phyloP scores from a whole-genome alignment of 1,140 invertebrate species.

The Hylaeus anthracinus region DNA sequence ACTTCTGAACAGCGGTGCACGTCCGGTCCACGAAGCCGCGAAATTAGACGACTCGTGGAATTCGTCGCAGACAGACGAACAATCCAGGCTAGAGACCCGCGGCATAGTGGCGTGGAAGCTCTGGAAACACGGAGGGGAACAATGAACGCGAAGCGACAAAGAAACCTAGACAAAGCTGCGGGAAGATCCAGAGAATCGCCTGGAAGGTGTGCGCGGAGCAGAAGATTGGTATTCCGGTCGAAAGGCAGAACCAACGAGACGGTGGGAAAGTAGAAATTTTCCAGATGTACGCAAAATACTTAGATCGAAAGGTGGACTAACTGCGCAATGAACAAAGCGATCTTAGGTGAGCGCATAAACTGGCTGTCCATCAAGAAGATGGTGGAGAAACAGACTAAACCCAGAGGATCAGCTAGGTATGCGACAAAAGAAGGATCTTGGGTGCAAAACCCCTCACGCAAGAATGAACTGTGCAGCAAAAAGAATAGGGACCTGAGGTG shows the following conservation, averaged over 20 bases:
- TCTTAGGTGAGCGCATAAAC: too few species aligned
- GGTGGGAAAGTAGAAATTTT: neutral
- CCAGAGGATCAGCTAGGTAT: too few species aligned
- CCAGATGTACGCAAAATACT: too few species aligned
- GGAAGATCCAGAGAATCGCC: neutral
- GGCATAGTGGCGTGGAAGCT: neutral
- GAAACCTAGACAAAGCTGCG: slow-evolving; percentile 29
- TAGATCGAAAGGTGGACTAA: too few species aligned
- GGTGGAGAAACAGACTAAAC: too few species aligned
- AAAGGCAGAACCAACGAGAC: neutral
- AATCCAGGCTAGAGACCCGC: slow-evolving; percentile 3
- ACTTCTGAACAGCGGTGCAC: too few species aligned
- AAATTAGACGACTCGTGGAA: slow-evolving; percentile 34
- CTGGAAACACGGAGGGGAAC: slow-evolving; percentile 6
- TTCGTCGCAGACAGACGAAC: slow-evolving; percentile 23
- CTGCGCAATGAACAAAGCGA: too few species aligned
- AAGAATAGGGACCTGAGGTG: too few species aligned
- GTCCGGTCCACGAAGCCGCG: neutral
- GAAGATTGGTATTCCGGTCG: neutral
- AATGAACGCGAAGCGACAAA: slow-evolving; percentile 20
- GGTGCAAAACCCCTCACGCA: too few species aligned
- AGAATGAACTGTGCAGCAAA: too few species aligned
- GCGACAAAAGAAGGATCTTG: too few species aligned
- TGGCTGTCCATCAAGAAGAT: too few species aligned
- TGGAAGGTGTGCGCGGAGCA: neutral